Evolutionary conservation across 2,888 invertebrate genomes (phyloP).

Genomic region (Aphodius granarius): DNA sequence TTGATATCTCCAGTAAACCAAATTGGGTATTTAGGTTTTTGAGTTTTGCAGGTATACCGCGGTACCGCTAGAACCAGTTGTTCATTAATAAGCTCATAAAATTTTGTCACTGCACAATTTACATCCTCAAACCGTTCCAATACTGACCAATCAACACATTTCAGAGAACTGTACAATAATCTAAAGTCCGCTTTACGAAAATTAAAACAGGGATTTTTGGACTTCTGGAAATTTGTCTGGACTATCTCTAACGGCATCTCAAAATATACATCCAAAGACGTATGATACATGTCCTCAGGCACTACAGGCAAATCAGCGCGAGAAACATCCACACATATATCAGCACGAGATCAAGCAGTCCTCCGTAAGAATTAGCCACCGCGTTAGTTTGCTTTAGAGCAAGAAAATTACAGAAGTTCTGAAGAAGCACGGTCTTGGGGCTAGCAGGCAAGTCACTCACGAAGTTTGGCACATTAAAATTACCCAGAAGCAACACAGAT

Average conservation of each 20-base stretch:
- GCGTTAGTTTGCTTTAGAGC: not conserved
- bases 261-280: not conserved
- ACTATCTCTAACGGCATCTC: not conserved
- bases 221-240: not conserved
- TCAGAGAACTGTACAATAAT: not conserved
- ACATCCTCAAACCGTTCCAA: not conserved
- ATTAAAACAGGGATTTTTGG: not conserved
- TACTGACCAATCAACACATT: not conserved
- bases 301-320: not conserved
- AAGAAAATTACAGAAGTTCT: not conserved
- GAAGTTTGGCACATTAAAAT: not conserved
- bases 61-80: not conserved
- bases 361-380: not conserved
- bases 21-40: not conserved
- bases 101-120: not conserved
- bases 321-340: not conserved
- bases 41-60: not conserved
- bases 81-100: not conserved
- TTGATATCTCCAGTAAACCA: constrained; percentile 1
- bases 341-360: not conserved
- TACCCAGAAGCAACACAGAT: not conserved
- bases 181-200: not conserved
- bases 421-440: not conserved
- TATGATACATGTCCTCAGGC: not conserved
- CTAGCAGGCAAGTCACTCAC: not conserved